Base-by-base conservation (phyloP, 2,888 invertebrate genomes). In the Hydropsyche betteni region DNA sequence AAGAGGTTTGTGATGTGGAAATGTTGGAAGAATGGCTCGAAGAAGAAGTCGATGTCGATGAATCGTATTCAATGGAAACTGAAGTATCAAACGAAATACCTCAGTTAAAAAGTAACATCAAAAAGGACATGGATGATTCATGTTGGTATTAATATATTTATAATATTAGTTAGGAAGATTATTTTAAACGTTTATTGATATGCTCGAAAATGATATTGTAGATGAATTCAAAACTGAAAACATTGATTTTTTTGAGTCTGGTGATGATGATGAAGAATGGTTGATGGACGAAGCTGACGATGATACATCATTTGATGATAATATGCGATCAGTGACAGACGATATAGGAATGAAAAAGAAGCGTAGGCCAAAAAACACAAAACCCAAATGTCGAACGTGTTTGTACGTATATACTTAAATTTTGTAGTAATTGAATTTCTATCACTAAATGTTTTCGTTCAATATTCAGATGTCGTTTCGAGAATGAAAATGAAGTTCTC, bases 21-120 rank as follows among this genome's bases (percentile, higher is more conserved):
- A 74, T 79, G 74, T 55, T 79, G 58, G 79, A 79, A 51, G 79
- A 79, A 75, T 79, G 79, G 79, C 70, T 79, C 33, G 74, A 74
- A 14, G 72, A 72, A 6, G 75, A 75, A 33, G 77, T 77, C 4
- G 77, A 78, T 10, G n/a, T 6, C 5, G 70, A 52, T n/a, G 73
- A 75, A 52, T 71, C 76, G 14, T 51, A 68, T 12, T 51, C n/a
- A 33, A 68, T 68, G 16, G 74, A 76, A 14, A 69, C 10, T 64
- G 64, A 14, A 33, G 34, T 7, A 12, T 7, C 6, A 5, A 24
- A 68, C 4, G 38, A 68, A n/a, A n/a, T 0, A 8, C 12, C 6
- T n/a, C 6, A 12, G 68, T 68, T 1, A 24, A 69, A 33, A 34
- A 64, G 64, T 24, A 24, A 24, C 24, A 24, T 34, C 5, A 70